phyloP scores from a whole-genome alignment of 2,113 vertebrate genomes.

The Cyprinodon variegatus region DNA sequence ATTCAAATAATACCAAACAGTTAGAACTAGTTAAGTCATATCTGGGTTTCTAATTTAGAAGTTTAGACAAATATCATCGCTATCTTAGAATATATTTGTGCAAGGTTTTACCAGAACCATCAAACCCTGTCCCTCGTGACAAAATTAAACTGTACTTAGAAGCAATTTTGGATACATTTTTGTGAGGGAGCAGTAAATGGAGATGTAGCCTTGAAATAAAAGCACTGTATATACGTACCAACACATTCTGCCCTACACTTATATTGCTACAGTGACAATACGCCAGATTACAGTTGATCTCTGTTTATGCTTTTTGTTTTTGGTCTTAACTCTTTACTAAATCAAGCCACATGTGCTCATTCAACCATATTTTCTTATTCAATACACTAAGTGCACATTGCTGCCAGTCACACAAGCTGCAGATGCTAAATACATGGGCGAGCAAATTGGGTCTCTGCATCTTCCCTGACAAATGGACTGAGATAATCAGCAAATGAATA shows the following conservation, averaged over 20 bases:
- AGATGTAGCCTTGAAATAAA: not conserved
- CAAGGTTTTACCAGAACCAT: no score
- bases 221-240: not conserved
- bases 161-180: no score
- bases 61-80: no score
- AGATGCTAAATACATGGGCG: not conserved
- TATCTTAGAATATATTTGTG: no score
- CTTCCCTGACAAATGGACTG: not conserved
- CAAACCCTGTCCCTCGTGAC: no score
- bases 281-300: not conserved
- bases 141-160: no score
- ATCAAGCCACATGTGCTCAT: not conserved
- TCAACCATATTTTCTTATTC: not conserved
- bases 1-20: no score
- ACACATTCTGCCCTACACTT: not conserved
- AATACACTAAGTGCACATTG: not conserved
- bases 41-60: no score
- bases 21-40: no score
- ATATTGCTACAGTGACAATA: not conserved
- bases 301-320: not conserved
- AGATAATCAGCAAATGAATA: not conserved
- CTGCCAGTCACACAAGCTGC: not conserved
- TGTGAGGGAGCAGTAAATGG: not conserved
- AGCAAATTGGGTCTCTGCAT: not conserved
- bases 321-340: not conserved